Percentiles rank a stretch among this genome's conserved stretches.
phyloP scores from a whole-genome alignment of 2,888 invertebrate species.

The Hymenopus coronatus region DNA sequence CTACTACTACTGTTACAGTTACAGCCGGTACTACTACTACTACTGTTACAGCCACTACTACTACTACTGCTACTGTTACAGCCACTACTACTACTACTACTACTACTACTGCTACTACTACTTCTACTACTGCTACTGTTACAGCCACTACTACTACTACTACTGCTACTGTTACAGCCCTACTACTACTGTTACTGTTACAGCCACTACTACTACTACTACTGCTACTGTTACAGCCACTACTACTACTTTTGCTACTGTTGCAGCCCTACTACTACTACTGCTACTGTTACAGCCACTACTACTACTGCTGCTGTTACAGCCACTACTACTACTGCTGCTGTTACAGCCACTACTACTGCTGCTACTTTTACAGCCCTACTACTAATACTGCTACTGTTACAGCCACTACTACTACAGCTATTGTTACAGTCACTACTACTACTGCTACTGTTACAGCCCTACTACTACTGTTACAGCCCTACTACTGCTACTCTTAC shows the following conservation, averaged over 20 bases:
- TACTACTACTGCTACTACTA: conserved; percentile 15
- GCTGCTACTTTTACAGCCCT: too few species aligned
- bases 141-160: conserved; percentile 17
- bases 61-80: too few species aligned
- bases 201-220: conserved; percentile 22
- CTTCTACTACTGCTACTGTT: conserved; percentile 20
- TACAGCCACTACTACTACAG: conserved; percentile 13
- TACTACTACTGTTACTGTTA: too few species aligned
- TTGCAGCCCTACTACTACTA: neutral
- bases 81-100: neutral
- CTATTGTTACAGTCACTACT: conserved; percentile 10
- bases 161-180: conserved; percentile 21
- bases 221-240: conserved; percentile 14
- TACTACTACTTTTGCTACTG: conserved; percentile 14
- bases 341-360: conserved; percentile 20
- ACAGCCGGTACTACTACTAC: neutral
- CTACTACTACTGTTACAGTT: conserved; percentile 15
- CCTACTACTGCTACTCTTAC: too few species aligned
- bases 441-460: too few species aligned
- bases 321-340: conserved; percentile 15
- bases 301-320: conserved; percentile 16
- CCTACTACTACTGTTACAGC: too few species aligned
- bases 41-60: neutral
- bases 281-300: neutral
- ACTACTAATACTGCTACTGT: conserved; percentile 10